These are phyloP conservation scores for Blastobasis lacticolella DNA, from an alignment of 2,888 invertebrate genomes.

Conservation along the genomic window DNA sequence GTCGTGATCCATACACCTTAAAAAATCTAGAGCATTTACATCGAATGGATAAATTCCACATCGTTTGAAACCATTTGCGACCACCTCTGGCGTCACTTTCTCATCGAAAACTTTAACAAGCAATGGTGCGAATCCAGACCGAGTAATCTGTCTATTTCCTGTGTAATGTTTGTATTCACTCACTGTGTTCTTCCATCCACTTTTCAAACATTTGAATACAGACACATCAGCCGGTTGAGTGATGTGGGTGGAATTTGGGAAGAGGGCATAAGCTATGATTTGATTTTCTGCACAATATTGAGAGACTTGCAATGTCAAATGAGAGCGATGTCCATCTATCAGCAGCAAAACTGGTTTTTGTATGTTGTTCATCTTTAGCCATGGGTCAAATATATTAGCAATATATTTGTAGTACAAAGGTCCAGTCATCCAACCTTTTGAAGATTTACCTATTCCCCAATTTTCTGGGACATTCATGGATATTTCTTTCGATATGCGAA, in stretches of 20 bases:
- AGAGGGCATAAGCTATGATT: slow-evolving; percentile 25
- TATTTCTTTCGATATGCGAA: slow-evolving; percentile 9
- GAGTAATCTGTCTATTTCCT: slow-evolving; percentile 7
- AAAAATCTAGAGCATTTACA: neutral
- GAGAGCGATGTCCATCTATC: slow-evolving; percentile 39
- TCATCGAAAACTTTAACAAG: slow-evolving; percentile 4
- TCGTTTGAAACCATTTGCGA: slow-evolving; percentile 2
- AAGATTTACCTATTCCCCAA: slow-evolving; percentile 36
- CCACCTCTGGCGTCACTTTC: slow-evolving; percentile 2
- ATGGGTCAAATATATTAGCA: slow-evolving; percentile 33
- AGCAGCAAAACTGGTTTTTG: slow-evolving; percentile 34
- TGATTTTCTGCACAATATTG: slow-evolving; percentile 32
- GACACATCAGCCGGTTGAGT: neutral
- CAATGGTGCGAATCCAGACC: slow-evolving; percentile 7
- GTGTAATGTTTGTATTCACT: slow-evolving; percentile 7
- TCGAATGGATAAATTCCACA: slow-evolving; percentile 2
- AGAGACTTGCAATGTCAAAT: slow-evolving; percentile 32
- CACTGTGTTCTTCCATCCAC: slow-evolving; percentile 19
- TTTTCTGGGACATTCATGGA: slow-evolving; percentile 19
- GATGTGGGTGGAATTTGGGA: slow-evolving; percentile 35
- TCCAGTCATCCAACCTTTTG: slow-evolving; percentile 40
- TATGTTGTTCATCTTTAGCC: slow-evolving; percentile 27
- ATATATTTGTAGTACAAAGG: slow-evolving; percentile 39
- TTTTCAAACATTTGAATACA: neutral
- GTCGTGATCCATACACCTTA: slow-evolving; percentile 4